These are phyloP conservation scores for Maconellicoccus hirsutus DNA, from an alignment of 1,140 invertebrate genomes.

Conservation along the genomic window DNA sequence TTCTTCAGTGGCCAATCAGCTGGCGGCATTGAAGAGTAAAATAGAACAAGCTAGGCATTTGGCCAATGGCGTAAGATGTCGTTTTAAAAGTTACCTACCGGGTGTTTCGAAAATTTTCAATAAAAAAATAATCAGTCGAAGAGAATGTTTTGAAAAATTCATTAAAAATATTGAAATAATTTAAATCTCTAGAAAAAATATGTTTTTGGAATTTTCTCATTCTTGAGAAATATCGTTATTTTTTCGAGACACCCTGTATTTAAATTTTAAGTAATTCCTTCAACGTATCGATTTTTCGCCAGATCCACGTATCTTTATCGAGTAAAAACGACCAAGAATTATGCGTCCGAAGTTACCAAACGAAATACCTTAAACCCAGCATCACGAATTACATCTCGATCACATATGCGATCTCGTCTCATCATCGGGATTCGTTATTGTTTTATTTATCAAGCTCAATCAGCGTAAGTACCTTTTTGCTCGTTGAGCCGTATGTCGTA, in stretches of 20 bases:
- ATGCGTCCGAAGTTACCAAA: slow-evolving; percentile 55
- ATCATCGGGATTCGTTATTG: slow-evolving; percentile 48
- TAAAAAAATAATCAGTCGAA: too few species aligned
- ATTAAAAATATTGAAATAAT: too few species aligned
- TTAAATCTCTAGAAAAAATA: too few species aligned
- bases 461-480: slow-evolving; percentile 40
- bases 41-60: slow-evolving; percentile 66
- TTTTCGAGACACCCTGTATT: too few species aligned
- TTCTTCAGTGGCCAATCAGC: slow-evolving; percentile 43
- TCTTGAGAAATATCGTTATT: background rate
- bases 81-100: background rate
- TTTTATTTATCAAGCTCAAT: slow-evolving; percentile 52
- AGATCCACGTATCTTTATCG: slow-evolving; percentile 70
- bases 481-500: background rate
- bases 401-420: slow-evolving; percentile 48
- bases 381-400: slow-evolving; percentile 57
- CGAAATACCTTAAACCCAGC: slow-evolving; percentile 47
- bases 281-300: slow-evolving; percentile 26
- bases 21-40: slow-evolving; percentile 55
- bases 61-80: slow-evolving; percentile 53
- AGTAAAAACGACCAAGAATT: slow-evolving; percentile 31
- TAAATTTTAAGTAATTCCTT: too few species aligned
- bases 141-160: too few species aligned
- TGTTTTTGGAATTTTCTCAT: too few species aligned
- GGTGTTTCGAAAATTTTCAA: background rate